These are phyloP conservation scores for Cebuella pygmaea DNA, from an alignment of 2,797 vertebrate genomes.

Conservation along the genomic window DNA sequence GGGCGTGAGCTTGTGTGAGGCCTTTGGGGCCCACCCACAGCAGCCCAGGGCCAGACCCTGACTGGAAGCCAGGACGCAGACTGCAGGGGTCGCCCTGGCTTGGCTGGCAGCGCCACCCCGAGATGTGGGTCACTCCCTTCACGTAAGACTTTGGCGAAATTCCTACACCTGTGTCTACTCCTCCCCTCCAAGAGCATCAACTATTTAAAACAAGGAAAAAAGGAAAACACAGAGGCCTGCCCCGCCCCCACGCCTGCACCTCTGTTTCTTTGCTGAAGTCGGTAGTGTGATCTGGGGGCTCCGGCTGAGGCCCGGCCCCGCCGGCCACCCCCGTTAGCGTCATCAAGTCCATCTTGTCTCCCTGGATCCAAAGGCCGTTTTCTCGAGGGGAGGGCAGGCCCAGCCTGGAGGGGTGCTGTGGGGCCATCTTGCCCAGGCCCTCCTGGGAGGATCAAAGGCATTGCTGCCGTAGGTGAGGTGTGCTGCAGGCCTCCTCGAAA, in stretches of 20 bases:
- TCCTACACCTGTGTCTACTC: constrained; percentile 66
- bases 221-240: background rate
- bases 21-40: background rate
- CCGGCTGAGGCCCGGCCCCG: background rate
- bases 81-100: background rate
- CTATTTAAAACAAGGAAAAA: constrained; percentile 71
- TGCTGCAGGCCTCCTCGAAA: background rate
- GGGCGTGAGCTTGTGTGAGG: background rate
- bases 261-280: constrained; percentile 52
- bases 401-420: background rate
- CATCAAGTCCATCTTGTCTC: constrained; percentile 76
- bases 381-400: constrained; percentile 39
- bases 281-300: constrained; percentile 38
- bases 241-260: background rate
- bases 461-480: background rate
- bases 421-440: background rate
- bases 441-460: background rate
- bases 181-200: constrained; percentile 71
- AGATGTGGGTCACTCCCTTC: constrained; percentile 52
- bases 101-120: background rate
- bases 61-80: background rate
- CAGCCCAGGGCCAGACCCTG: background rate
- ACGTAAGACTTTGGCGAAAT: constrained; percentile 75
- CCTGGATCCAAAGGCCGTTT: constrained; percentile 73
- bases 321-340: constrained; percentile 55